These are phyloP conservation scores for Ophion obscuratus DNA, from an alignment of 2,888 invertebrate species.

Conservation along the genomic window DNA sequence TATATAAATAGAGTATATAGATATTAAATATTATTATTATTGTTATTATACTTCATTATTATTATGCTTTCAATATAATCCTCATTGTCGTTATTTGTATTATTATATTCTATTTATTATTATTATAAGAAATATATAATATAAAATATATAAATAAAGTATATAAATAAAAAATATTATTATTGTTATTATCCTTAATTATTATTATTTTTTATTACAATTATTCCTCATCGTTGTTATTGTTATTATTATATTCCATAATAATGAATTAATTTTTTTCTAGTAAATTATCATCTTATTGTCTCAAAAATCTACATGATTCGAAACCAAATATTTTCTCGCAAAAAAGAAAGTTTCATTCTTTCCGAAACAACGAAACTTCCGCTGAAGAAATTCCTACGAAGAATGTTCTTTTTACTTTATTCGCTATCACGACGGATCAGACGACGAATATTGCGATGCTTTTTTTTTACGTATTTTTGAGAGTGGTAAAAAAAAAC, in stretches of 20 bases:
- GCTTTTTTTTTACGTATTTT: background rate
- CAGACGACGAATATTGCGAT: background rate
- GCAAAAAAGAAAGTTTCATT: slow-evolving; percentile 24
- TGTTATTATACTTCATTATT: background rate
- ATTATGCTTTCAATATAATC: too few species aligned
- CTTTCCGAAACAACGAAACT: background rate
- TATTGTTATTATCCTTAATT: background rate
- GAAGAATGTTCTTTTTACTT: slow-evolving; percentile 1
- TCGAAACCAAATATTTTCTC: background rate
- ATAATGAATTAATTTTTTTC: background rate
- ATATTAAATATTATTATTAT: too few species aligned
- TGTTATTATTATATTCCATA: background rate
- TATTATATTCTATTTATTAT: too few species aligned
- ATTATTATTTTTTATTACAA: background rate
- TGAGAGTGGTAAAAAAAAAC: background rate
- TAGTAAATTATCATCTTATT: background rate
- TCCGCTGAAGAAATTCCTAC: background rate
- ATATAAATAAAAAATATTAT: too few species aligned
- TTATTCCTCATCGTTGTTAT: background rate
- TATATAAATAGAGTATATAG: too few species aligned
- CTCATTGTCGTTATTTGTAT: too few species aligned
- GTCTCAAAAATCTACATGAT: background rate
- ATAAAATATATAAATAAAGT: too few species aligned
- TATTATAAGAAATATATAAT: too few species aligned
- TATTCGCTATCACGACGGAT: background rate